Base-by-base conservation (phyloP, 2,888 invertebrate genomes). In the Cylindroiulus punctatus region DNA sequence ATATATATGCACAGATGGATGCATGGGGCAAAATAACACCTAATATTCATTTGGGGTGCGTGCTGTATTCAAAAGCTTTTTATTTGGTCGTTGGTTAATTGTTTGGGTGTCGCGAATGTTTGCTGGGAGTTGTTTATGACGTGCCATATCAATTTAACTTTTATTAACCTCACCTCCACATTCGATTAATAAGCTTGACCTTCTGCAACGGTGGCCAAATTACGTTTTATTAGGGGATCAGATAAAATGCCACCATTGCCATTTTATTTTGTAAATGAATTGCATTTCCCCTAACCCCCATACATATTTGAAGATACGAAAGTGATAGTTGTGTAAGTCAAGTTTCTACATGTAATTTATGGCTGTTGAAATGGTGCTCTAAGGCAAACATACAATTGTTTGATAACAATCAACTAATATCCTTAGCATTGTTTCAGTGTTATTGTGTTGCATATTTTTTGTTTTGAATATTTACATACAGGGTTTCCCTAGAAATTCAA, bases 101-200 rank as follows among this genome's bases (percentile, higher is more conserved):
- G 65, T 65, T 65, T 26, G 65, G 26, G 5, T 65, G 5, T 65
- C n/a, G 52, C 65, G 4, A 19, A n/a, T 52, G 52, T n/a, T 65
- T 65, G 26, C 19, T 22, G 7, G 19, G 22, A 65, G 65, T 65
- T 22, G 22, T 65, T 65, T 65, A 65, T 65, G 65, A 65, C 26
- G 8, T 65, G 8, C 65, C 26, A 26, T 65, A 65, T 65, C 65
- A 65, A 65, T 65, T 65, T 65, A 65, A 65, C 26, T 65, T 65
- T 65, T 65, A 65, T 65, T 65, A 26, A 65, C 26, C 65, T 26
- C 65, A 26, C 22, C 65, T 19, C 2, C 65, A 10, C 10, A 65
- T 65, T 65, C 26, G 26, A 26, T 65, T 65, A 65, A 22, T 65
- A 65, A 65, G 65, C 8, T 10, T 65, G 19, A 65, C 65, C 26